Base-by-base conservation (phyloP, 2,888 invertebrate species). In the Phaonia tiefii region DNA sequence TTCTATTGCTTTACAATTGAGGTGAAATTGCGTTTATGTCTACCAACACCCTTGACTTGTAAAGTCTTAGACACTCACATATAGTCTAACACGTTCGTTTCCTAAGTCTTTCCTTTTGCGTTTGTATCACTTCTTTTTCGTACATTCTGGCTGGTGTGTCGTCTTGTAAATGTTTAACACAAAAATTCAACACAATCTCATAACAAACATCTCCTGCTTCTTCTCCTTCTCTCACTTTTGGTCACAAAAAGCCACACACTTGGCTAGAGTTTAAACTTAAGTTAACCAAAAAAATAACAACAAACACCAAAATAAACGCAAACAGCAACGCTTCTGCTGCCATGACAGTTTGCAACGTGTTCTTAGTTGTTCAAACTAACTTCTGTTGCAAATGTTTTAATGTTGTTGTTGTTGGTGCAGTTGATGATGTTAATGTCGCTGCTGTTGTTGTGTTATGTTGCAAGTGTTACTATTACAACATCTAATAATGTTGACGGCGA, bases 271-370 rank as follows among this genome's bases (percentile, higher is more conserved):
- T n/a, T 25, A 51, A 67, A 67, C 58, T 26, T 46, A 5, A 58
- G 46, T 1, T 17, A 56, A 44, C 67, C 17, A 42, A 13, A 11
- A 63, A n/a, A 51, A 51, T 49, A 39, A 22, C 4, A 54, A 13
- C 22, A 39, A 37, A 54, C n/a, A 69, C 25, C 54, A 56, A 15
- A 54, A 70, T 74, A 72, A 63, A 54, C 25, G 20, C 13, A 31
- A 13, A 22, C 54, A 25, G 54, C 54, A 63, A 63, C 42, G 11
- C 1, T n/a, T n/a, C n/a, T n/a, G n/a, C n/a, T 22, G 63, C 67
- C 75, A 69, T 81, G 81, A 81, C 81, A 81, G 81, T 78, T 77
- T 75, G 81, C 78, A 75, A 69, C 78, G 66, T 81, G 75, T 81
- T 78, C 58, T 78, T 69, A 39, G 78, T 78, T 81, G 78, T 75